Evolutionary conservation across 1,140 invertebrate species (phyloP).

Genomic region (Ridgeia piscesae): DNA sequence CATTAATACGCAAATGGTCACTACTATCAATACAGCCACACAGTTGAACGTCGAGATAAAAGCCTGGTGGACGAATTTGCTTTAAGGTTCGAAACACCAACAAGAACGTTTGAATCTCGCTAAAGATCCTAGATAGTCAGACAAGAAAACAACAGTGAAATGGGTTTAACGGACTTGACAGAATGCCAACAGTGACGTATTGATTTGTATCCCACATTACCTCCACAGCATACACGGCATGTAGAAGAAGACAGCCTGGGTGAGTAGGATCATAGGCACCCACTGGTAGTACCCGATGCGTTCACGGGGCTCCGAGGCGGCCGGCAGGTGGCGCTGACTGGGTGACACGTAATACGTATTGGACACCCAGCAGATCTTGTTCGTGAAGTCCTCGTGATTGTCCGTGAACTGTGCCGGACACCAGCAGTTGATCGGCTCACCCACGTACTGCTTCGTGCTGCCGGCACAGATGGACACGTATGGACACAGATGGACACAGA

Average conservation of each 20-base stretch:
- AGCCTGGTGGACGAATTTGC: no score
- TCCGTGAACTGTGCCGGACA: constrained; percentile 58
- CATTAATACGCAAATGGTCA: no score
- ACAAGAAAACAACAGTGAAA: background rate
- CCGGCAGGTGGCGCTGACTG: background rate
- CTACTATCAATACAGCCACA: no score
- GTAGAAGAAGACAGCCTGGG: constrained; percentile 63
- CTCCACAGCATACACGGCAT: constrained; percentile 64
- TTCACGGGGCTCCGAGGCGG: background rate
- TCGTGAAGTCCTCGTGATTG: constrained; percentile 32
- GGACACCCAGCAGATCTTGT: constrained; percentile 19
- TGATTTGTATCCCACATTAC: background rate
- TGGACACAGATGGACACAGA: background rate
- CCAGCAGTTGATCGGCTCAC: constrained; percentile 62
- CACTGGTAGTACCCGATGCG: constrained; percentile 33
- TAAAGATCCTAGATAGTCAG: no score
- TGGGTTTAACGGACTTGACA: background rate
- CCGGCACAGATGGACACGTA: background rate
- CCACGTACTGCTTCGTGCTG: constrained; percentile 68
- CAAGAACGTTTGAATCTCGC: no score
- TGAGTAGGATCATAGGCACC: constrained; percentile 60
- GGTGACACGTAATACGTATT: constrained; percentile 29
- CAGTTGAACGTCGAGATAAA: no score
- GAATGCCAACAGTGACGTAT: no score
- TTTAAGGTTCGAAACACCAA: no score